A percentile compares a stretch with the other conserved stretches of the same genome.
phyloP scores from a whole-genome alignment of 2,797 vertebrate genomes.

The Crenichthys baileyi region DNA sequence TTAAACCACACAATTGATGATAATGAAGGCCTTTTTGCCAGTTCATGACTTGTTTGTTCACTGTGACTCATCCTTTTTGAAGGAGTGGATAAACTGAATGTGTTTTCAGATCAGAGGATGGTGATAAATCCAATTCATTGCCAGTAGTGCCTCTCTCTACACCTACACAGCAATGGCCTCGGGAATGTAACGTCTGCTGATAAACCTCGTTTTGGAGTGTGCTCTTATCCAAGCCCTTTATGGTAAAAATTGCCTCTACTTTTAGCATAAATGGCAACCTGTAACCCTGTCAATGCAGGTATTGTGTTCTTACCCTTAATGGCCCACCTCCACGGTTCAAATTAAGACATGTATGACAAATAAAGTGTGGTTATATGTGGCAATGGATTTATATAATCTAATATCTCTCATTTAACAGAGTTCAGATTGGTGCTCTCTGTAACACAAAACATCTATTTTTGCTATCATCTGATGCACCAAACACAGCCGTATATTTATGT shows the following conservation, averaged over 20 bases:
- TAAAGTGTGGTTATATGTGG: not conserved
- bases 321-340: conserved; percentile 11
- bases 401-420: not conserved
- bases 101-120: conserved; percentile 7
- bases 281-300: conserved; percentile 9
- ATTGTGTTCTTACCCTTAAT: conserved; percentile 14
- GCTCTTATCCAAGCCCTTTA: conserved; percentile 32
- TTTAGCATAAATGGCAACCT: conserved; percentile 49
- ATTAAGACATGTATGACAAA: conserved; percentile 1
- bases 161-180: conserved; percentile 31
- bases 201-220: conserved; percentile 13
- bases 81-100: conserved; percentile 12
- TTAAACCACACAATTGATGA: conserved; percentile 8
- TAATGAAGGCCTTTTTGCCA: conserved; percentile 29
- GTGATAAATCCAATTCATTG: conserved; percentile 30
- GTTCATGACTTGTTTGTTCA: conserved; percentile 26
- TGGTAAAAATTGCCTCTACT: conserved; percentile 28
- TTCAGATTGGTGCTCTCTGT: not conserved
- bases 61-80: conserved; percentile 31
- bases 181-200: conserved; percentile 25
- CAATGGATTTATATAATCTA: not conserved
- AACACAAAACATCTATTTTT: not conserved
- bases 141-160: conserved; percentile 36
- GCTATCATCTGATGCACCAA: not conserved
- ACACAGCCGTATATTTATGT: not conserved